Conservation (phyloP, 2,797 vertebrate genomes). For the Phyllotis vaccarum region DNA sequence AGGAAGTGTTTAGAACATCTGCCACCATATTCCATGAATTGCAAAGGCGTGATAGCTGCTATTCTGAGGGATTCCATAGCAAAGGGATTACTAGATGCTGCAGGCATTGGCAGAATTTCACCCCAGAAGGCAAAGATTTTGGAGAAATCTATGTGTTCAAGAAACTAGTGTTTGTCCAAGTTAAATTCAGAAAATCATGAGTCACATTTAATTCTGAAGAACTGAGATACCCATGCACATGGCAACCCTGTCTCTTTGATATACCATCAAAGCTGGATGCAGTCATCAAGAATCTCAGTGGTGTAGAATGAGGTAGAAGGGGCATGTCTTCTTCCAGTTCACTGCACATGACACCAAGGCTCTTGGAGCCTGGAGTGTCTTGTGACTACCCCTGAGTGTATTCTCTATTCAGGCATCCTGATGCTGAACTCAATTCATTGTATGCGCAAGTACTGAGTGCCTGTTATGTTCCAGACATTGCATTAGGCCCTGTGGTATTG, state of each 20-base stretch:
- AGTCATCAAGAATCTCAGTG: neutral
- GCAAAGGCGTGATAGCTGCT: constrained; percentile 68
- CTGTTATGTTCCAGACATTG: neutral
- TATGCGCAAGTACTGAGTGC: too few relatives aligned
- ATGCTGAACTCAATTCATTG: neutral
- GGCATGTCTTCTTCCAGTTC: neutral
- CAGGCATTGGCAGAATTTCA: constrained; percentile 67
- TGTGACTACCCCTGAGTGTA: neutral
- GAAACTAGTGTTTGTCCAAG: constrained; percentile 26
- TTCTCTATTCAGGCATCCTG: neutral
- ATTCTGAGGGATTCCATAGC: constrained; percentile 78
- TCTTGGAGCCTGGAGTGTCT: fast-evolving
- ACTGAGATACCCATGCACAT: neutral
- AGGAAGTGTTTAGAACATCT: constrained; percentile 62
- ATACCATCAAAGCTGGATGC: neutral
- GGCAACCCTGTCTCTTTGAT: neutral
- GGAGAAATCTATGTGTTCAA: neutral
- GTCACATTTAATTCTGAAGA: constrained; percentile 10
- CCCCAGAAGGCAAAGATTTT: constrained; percentile 58
- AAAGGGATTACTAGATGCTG: constrained; percentile 76
- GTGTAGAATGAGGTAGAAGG: neutral
- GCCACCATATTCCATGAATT: constrained; percentile 76
- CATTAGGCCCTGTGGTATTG: too few relatives aligned
- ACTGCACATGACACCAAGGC: fast-evolving
- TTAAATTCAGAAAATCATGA: constrained; percentile 12